Evolutionary conservation across 2,797 vertebrate species (phyloP).

Genomic region (Sebastes nivosus): DNA sequence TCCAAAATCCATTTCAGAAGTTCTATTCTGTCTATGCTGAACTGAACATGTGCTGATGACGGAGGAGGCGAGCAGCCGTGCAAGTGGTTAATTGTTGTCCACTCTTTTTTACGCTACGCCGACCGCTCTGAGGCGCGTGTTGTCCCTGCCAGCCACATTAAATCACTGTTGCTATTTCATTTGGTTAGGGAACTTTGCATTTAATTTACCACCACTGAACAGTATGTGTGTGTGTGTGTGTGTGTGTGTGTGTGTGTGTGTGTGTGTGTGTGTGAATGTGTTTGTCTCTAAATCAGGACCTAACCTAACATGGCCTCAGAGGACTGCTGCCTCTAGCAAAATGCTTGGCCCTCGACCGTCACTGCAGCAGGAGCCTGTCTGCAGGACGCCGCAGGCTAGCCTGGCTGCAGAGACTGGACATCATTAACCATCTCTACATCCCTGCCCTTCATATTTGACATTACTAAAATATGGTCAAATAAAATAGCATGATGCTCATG

Average conservation of each 20-base stretch:
- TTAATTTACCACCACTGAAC: constrained; percentile 22
- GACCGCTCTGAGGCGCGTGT: not conserved
- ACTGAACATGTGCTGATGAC: constrained; percentile 6
- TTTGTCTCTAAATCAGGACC: constrained; percentile 28
- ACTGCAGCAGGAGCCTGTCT: not conserved
- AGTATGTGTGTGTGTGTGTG: not conserved
- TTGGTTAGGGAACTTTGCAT: constrained; percentile 4
- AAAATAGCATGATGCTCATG: not conserved
- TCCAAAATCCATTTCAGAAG: not conserved
- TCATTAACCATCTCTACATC: not conserved
- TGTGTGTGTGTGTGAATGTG: not conserved
- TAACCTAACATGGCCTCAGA: constrained; percentile 13
- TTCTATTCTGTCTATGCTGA: not conserved
- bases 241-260: not conserved
- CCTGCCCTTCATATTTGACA: not conserved
- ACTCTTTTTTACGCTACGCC: not conserved
- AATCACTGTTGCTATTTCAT: constrained; percentile 24
- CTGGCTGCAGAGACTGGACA: not conserved
- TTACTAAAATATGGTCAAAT: not conserved
- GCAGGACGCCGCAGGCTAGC: not conserved
- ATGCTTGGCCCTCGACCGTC: not conserved
- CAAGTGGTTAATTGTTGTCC: constrained; percentile 13
- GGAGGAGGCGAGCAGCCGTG: not conserved
- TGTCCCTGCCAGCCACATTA: constrained; percentile 16
- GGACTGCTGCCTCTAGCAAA: constrained; percentile 7